Percentiles rank a stretch among this genome's conserved stretches.
Evolutionary conservation across 1,140 invertebrate species (phyloP).

Genomic region (Telenomus remus): DNA sequence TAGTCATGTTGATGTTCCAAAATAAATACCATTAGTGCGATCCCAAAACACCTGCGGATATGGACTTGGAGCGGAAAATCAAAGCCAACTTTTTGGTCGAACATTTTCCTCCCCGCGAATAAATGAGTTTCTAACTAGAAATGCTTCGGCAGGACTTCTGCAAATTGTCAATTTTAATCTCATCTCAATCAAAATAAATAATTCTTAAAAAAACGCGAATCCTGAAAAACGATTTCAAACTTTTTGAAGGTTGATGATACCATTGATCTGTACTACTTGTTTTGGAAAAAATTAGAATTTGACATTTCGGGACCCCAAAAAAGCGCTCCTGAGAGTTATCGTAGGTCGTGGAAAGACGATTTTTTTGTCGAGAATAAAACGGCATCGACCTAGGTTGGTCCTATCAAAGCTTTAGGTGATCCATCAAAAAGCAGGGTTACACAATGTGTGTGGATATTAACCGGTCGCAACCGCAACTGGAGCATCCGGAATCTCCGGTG

Average conservation of each 20-base stretch:
- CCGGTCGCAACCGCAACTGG: conserved; percentile 27
- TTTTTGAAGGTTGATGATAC: no score
- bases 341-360: no score
- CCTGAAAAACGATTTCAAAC: no score
- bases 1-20: conserved; percentile 24
- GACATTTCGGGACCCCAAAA: not conserved
- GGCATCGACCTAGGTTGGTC: not conserved
- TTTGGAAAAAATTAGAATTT: no score
- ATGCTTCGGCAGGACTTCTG: no score
- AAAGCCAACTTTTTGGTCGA: not conserved
- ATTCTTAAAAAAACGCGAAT: no score
- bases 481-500: conserved; percentile 38
- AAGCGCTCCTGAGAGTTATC: no score
- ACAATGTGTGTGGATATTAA: conserved; percentile 37
- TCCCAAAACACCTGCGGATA: conserved; percentile 24
- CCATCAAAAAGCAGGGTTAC: conserved; percentile 22
- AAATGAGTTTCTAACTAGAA: not conserved
- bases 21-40: conserved; percentile 36
- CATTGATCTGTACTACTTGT: no score
- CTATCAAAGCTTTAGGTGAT: conserved; percentile 15
- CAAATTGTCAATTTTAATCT: no score
- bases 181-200: no score
- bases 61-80: conserved; percentile 16
- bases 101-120: no score
- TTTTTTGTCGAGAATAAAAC: no score